Evolutionary conservation across 2,797 vertebrate species (phyloP).

Genomic region (Alauda arvensis): DNA sequence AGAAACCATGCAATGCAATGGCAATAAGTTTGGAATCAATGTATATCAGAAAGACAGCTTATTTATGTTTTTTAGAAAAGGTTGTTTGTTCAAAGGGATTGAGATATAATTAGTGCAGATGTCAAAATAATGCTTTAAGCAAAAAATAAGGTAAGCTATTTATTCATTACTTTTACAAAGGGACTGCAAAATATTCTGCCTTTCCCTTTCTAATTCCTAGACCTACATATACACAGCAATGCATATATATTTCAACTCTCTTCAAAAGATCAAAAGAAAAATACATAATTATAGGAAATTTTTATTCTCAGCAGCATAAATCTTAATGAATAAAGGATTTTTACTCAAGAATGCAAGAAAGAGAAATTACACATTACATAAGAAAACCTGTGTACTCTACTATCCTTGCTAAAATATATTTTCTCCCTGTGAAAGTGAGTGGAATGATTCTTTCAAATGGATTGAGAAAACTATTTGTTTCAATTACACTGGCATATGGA

Average conservation of each 20-base stretch:
- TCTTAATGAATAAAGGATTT: background rate
- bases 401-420: background rate
- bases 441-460: background rate
- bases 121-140: background rate
- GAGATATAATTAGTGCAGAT: background rate
- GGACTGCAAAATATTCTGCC: background rate
- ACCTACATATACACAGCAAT: background rate
- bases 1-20: background rate
- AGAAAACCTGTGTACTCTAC: background rate
- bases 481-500: background rate
- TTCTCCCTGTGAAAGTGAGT: background rate
- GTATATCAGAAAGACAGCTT: background rate
- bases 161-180: background rate
- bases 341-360: background rate
- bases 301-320: background rate
- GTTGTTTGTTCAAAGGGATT: background rate
- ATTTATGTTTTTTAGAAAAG: background rate
- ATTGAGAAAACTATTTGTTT: background rate
- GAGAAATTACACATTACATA: background rate
- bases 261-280: background rate
- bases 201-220: background rate
- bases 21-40: background rate
- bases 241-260: background rate
- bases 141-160: background rate
- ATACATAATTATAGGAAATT: background rate